phyloP scores from a whole-genome alignment of 2,888 invertebrate species.

The Sinodicranocentrus sp. region DNA sequence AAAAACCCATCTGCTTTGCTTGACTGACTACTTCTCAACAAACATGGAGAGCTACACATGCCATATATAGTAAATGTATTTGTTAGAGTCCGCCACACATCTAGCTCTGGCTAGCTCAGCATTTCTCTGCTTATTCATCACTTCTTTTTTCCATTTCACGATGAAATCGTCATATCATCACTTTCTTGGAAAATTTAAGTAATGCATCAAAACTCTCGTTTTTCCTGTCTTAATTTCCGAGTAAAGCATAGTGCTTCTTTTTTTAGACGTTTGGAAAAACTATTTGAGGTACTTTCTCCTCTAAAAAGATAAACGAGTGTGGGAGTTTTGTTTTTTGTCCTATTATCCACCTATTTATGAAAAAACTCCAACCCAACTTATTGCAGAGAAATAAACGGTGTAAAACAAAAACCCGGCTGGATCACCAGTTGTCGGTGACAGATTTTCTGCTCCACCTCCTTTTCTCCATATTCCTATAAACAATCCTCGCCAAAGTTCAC shows the following conservation, averaged over 20 bases:
- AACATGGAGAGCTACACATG: too few relatives aligned
- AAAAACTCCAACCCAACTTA: not conserved
- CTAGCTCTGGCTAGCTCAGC: not conserved
- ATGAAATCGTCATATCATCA: too few relatives aligned
- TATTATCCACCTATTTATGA: not conserved
- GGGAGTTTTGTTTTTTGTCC: not conserved
- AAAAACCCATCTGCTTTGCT: conserved; percentile 4
- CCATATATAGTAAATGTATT: too few relatives aligned
- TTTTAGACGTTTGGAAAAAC: too few relatives aligned
- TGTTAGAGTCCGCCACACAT: too few relatives aligned
- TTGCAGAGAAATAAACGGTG: not conserved
- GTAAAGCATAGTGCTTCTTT: too few relatives aligned
- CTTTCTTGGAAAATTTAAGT: not conserved
- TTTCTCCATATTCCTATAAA: too few relatives aligned
- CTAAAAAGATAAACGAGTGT: not conserved
- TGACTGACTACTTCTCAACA: not conserved
- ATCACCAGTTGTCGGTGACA: conserved; percentile 30
- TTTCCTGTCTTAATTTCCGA: too few relatives aligned
- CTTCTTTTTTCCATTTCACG: not conserved
- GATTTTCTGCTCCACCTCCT: not conserved
- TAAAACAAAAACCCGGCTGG: not conserved
- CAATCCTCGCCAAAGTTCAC: too few relatives aligned
- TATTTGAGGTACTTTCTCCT: not conserved
- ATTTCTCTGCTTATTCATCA: not conserved
- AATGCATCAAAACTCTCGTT: too few relatives aligned